Evolutionary conservation across 2,113 vertebrate genomes (phyloP).

Genomic region (Egretta garzetta): DNA sequence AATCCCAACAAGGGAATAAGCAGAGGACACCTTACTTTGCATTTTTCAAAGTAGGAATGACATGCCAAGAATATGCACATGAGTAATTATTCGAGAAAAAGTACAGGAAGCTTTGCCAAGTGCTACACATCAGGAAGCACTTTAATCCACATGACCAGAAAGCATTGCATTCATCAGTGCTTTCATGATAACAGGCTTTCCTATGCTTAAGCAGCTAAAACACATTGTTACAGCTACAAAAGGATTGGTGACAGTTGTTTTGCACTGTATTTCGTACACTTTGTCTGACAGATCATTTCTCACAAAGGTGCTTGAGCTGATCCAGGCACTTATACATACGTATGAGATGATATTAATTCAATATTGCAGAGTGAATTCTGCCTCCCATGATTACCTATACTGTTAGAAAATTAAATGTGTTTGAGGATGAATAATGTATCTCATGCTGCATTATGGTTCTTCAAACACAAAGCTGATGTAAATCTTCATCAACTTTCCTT

Average conservation of each 20-base stretch:
- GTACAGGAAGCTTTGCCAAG: constrained; percentile 28
- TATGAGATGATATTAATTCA: constrained; percentile 43
- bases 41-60: constrained; percentile 17
- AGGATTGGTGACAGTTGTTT: constrained; percentile 33
- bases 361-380: constrained; percentile 19
- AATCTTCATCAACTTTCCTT: not conserved
- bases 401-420: constrained; percentile 38
- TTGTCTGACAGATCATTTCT: constrained; percentile 45
- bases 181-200: constrained; percentile 45
- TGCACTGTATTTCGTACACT: constrained; percentile 29
- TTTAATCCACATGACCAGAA: constrained; percentile 46
- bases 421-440: constrained; percentile 16
- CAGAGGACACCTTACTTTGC: constrained; percentile 26
- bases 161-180: not conserved
- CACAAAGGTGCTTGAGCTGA: constrained; percentile 23
- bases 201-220: constrained; percentile 25
- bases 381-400: constrained; percentile 21
- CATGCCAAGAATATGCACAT: constrained; percentile 20
- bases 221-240: constrained; percentile 13
- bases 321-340: constrained; percentile 7
- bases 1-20: constrained; percentile 18
- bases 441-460: not conserved
- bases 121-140: constrained; percentile 12
- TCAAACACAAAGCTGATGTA: constrained; percentile 8
- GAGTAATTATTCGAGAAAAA: constrained; percentile 46